Conservation (phyloP, 2,888 invertebrate genomes). For the Halocaridina rubra region DNA sequence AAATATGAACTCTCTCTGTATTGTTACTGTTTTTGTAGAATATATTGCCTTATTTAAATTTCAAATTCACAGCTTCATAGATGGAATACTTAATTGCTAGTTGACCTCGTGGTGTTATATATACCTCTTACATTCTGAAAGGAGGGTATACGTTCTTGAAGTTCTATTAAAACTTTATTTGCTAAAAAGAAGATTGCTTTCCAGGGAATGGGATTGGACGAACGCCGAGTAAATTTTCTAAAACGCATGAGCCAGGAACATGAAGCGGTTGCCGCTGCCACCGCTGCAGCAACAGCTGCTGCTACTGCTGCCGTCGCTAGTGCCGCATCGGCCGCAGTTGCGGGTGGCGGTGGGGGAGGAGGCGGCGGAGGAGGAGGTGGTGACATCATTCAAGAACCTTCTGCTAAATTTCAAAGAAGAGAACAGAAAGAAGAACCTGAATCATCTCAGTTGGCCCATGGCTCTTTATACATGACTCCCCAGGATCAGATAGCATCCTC, state of each 20-base stretch:
- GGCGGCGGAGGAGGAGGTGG: background rate
- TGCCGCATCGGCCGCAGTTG: background rate
- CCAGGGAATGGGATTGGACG: conserved; percentile 51
- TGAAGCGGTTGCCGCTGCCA: conserved; percentile 19
- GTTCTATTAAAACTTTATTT: too few species aligned
- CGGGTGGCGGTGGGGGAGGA: background rate
- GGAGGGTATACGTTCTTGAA: too few species aligned
- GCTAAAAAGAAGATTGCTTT: background rate
- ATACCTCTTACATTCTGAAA: too few species aligned
- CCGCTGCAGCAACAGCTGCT: background rate
- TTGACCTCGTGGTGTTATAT: too few species aligned
- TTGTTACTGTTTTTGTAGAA: too few species aligned
- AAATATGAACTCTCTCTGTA: too few species aligned
- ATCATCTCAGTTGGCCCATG: conserved; percentile 30
- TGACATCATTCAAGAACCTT: conserved; percentile 9
- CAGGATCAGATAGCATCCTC: conserved; percentile 23
- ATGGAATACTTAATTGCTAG: too few species aligned
- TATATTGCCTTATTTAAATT: too few species aligned
- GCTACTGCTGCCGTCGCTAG: background rate
- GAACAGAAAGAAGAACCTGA: conserved; percentile 25
- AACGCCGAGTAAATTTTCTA: conserved; percentile 54
- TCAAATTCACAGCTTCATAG: too few species aligned
- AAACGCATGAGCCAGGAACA: conserved; percentile 56
- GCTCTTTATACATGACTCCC: conserved; percentile 32
- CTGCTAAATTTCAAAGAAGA: conserved; percentile 26